These are phyloP conservation scores for Psophia crepitans DNA, from an alignment of 2,113 vertebrate species.

Conservation along the genomic window DNA sequence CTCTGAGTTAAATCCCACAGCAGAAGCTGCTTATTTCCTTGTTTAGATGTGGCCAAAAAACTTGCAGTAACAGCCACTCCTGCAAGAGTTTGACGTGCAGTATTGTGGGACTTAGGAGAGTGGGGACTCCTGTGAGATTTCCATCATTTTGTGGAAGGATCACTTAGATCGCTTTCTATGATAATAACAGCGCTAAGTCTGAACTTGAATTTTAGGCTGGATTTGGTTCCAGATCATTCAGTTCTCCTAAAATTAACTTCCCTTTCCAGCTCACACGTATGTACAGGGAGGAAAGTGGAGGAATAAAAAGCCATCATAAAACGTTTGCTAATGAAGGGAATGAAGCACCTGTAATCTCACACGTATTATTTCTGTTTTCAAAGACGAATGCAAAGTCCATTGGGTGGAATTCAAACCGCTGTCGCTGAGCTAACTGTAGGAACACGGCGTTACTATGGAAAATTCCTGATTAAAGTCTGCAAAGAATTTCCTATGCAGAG, in stretches of 20 bases:
- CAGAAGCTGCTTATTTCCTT: neutral
- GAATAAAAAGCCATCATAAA: neutral
- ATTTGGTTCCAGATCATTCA: slow-evolving; percentile 25
- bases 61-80: neutral
- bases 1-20: neutral
- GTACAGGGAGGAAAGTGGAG: neutral
- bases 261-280: neutral
- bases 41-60: neutral
- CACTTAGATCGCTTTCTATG: neutral
- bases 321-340: slow-evolving; percentile 19
- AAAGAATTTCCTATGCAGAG: slow-evolving; percentile 67
- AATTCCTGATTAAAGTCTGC: slow-evolving; percentile 73
- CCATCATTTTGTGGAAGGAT: neutral
- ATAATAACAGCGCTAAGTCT: neutral
- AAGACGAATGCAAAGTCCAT: slow-evolving; percentile 51
- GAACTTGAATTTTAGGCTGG: neutral
- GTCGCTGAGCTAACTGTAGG: slow-evolving; percentile 49
- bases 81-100: neutral
- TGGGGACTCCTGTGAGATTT: neutral
- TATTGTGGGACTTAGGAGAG: neutral
- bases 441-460: slow-evolving; percentile 71
- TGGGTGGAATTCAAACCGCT: slow-evolving; percentile 65
- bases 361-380: slow-evolving; percentile 52
- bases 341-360: slow-evolving; percentile 50
- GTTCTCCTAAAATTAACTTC: slow-evolving; percentile 38